phyloP scores from a whole-genome alignment of 2,888 invertebrate species.

The Amaurobius ferox region DNA sequence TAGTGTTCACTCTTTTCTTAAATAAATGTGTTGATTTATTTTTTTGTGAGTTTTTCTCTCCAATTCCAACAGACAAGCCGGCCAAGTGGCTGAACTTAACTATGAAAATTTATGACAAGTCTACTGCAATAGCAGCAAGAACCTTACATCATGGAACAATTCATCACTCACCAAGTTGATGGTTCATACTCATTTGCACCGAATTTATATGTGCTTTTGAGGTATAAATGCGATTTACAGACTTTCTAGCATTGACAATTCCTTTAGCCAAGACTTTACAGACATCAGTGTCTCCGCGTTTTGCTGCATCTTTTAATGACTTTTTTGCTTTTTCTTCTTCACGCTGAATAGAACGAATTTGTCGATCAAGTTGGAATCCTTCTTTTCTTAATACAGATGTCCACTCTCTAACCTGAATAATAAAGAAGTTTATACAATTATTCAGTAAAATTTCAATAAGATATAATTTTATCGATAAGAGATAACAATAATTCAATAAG shows the following conservation, averaged over 20 bases:
- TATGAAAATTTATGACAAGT: too few species aligned
- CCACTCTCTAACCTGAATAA: conserved; percentile 83
- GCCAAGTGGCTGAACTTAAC: too few species aligned
- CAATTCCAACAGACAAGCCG: too few species aligned
- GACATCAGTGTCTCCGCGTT: conserved; percentile 95
- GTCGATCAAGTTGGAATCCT: conserved; percentile 93
- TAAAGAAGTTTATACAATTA: too few species aligned
- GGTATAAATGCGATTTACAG: conserved; percentile 92
- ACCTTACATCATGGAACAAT: too few species aligned
- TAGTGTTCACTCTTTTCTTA: too few species aligned
- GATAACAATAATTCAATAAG: too few species aligned
- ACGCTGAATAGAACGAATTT: conserved; percentile 94
- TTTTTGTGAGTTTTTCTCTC: too few species aligned
- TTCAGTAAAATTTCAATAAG: too few species aligned
- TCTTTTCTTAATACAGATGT: conserved; percentile 95
- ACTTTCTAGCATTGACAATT: conserved; percentile 90
- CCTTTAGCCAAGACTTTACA: conserved; percentile 96
- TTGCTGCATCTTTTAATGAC: conserved; percentile 95
- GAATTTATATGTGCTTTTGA: conserved; percentile 98
- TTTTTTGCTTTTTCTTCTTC: conserved; percentile 98
- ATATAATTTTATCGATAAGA: too few species aligned
- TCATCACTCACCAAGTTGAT: conserved; percentile 87
- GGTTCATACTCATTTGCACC: conserved; percentile 97
- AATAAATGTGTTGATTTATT: too few species aligned
- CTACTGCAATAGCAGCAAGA: too few species aligned